Evolutionary conservation across 2,797 vertebrate species (phyloP), one percentile per base, ranked within the genome.

Genomic region (Silurus lanzhouensis): DNA sequence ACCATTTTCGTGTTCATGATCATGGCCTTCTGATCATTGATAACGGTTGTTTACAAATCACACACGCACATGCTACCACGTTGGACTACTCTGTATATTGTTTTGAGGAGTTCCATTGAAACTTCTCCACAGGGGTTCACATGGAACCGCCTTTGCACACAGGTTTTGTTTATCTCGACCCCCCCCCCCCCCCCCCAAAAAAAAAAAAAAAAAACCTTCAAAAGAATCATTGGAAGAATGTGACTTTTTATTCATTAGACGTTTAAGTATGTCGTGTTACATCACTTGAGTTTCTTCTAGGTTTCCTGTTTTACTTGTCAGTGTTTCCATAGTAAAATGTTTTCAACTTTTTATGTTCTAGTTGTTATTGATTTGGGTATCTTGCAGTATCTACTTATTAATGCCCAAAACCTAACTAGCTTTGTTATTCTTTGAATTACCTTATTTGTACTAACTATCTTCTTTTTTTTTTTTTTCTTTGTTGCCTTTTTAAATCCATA

Each of bases 401-500:
- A 83, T 91, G 38, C 86, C 89, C 81, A 90, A 80, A 88, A 89
- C 71, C 85, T 5, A 89, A 13, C 31, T 31, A 85, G 86, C 84
- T 91, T 52, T 90, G 63, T 70, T 90, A 57, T 91, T 87, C 86
- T 57, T 13, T 25, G 14, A 77, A 91, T 22, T 83, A 12, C 14
- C 88, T 86, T 89, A 91, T 90, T 68, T 87, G 84, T 85, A 87
- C 82, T 93, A 92, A 92, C 85, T 82, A 89, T 92, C 88, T 92
- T 82, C 90, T 92, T 90, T 90, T 93, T 63, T 92, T 88, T 88
- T 70, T 91, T 86, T 75, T 84, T 79, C 55, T 12, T 25, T 25
- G n/a, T 19, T 76, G 0, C 20, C 12, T 38, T 12, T 58, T 60
- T 74, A 6, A 13, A 74, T 52, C 48, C 46, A 55, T 61, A 9